phyloP scores from a whole-genome alignment of 2,797 vertebrate species.

The Bufotes viridis region DNA sequence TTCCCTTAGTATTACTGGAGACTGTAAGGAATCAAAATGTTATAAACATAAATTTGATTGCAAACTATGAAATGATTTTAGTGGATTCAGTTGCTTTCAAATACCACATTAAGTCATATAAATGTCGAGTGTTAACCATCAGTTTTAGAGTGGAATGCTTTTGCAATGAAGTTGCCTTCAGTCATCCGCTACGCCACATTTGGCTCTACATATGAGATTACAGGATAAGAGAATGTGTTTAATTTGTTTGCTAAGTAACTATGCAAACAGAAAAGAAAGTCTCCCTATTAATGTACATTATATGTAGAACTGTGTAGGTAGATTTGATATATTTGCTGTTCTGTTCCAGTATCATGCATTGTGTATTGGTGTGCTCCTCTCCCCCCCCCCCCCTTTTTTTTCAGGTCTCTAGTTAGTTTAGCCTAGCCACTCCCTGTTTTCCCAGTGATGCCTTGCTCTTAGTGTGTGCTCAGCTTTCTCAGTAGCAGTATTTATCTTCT shows the following conservation, averaged over 20 bases:
- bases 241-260: not conserved
- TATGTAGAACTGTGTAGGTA: not conserved
- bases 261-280: not conserved
- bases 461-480: too few species aligned
- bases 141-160: conserved; percentile 3
- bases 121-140: not conserved
- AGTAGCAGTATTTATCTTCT: too few species aligned
- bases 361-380: too few species aligned
- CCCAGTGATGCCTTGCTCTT: too few species aligned
- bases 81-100: not conserved
- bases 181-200: not conserved
- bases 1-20: too few species aligned
- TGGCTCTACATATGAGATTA: conserved; percentile 2
- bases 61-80: not conserved
- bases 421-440: too few species aligned
- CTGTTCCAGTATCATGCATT: too few species aligned
- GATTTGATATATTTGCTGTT: not conserved
- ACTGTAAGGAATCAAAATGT: too few species aligned
- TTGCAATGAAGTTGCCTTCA: not conserved
- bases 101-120: not conserved
- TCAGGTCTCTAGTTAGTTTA: too few species aligned
- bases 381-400: too few species aligned
- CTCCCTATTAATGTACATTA: too few species aligned
- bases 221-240: not conserved
- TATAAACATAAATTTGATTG: not conserved